phyloP scores from a whole-genome alignment of 2,888 invertebrate genomes.

The Poecilus cupreus region DNA sequence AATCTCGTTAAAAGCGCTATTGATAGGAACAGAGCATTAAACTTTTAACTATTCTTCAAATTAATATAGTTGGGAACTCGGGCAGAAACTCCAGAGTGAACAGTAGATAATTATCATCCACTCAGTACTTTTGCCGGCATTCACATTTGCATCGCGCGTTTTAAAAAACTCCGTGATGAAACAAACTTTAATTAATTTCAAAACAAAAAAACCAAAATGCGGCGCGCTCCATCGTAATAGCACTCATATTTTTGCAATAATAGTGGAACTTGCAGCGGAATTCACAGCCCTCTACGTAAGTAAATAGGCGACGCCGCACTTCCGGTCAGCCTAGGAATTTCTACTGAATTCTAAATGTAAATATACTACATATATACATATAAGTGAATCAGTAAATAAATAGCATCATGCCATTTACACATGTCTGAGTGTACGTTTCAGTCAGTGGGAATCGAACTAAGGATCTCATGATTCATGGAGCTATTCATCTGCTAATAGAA shows the following conservation, averaged over 20 bases:
- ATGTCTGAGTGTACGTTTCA: too few relatives aligned
- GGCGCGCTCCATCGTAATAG: not conserved
- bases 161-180: slow-evolving; percentile 21
- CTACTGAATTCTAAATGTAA: not conserved
- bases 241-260: slow-evolving; percentile 14
- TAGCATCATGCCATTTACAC: too few relatives aligned
- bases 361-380: too few relatives aligned
- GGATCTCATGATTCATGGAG: too few relatives aligned
- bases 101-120: slow-evolving; percentile 23
- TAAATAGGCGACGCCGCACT: not conserved
- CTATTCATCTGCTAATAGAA: too few relatives aligned
- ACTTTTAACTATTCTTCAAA: slow-evolving; percentile 7
- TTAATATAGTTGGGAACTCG: slow-evolving; percentile 15
- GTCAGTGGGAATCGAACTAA: too few relatives aligned
- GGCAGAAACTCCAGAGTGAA: not conserved
- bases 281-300: not conserved
- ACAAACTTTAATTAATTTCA: slow-evolving; percentile 38
- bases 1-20: slow-evolving; percentile 1
- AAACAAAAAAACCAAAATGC: slow-evolving; percentile 11
- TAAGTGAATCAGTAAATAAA: too few relatives aligned
- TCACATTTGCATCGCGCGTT: slow-evolving; percentile 1
- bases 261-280: not conserved
- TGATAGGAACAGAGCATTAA: not conserved
- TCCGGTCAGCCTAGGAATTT: not conserved
- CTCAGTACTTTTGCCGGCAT: not conserved